Conservation (phyloP, 2,888 invertebrate genomes). For the Cyrtodaria siliqua region DNA sequence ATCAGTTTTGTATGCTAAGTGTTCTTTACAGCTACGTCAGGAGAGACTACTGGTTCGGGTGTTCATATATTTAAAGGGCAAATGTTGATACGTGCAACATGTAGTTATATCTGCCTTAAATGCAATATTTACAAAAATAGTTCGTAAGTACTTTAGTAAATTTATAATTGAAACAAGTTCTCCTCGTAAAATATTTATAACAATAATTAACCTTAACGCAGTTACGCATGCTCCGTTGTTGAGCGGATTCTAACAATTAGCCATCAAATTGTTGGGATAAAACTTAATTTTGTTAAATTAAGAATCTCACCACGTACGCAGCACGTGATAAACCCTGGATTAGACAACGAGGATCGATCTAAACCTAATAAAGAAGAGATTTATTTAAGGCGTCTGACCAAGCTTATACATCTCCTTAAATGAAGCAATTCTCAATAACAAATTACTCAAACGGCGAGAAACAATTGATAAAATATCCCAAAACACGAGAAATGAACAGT, state of each 20-base stretch:
- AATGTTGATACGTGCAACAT: no score
- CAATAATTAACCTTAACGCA: background rate
- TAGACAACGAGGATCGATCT: conserved; percentile 36
- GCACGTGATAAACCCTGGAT: conserved; percentile 39
- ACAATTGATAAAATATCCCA: conserved; percentile 28
- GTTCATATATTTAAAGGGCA: no score
- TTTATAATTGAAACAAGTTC: no score
- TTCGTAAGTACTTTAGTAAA: no score
- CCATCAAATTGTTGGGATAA: background rate
- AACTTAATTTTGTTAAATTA: conserved; percentile 26
- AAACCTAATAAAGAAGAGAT: conserved; percentile 48
- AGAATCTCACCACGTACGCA: conserved; percentile 26
- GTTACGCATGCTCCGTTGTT: background rate
- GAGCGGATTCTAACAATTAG: background rate
- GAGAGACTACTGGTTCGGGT: no score
- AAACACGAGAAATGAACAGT: background rate
- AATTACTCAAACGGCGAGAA: conserved; percentile 35
- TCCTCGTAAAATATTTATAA: background rate
- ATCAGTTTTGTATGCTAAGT: no score
- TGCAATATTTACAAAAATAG: no score
- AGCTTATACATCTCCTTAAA: conserved; percentile 47
- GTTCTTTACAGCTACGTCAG: no score
- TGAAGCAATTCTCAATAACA: conserved; percentile 41
- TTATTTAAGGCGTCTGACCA: conserved; percentile 45
- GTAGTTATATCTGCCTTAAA: no score